These are phyloP conservation scores for Atrichornis clamosus DNA, from an alignment of 2,113 vertebrate genomes.

Conservation along the genomic window DNA sequence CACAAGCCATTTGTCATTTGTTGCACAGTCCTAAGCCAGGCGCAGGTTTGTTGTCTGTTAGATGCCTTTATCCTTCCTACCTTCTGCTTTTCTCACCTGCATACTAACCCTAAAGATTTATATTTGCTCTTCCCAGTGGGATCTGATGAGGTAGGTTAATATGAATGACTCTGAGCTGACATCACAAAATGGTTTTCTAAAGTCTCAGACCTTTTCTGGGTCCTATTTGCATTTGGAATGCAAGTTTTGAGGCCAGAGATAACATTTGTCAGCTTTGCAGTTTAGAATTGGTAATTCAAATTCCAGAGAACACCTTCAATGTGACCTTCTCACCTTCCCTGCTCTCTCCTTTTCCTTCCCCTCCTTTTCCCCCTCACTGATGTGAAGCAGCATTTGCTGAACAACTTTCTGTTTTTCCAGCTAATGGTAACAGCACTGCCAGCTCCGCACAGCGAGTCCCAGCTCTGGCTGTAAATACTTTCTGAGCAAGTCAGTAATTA, in stretches of 20 bases:
- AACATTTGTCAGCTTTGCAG: neutral
- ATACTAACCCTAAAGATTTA: neutral
- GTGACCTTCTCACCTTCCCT: neutral
- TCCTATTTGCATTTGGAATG: conserved; percentile 28
- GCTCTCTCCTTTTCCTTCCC: neutral
- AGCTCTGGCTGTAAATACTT: conserved; percentile 1
- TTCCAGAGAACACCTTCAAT: neutral
- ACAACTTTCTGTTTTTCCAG: neutral
- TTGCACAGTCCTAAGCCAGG: neutral
- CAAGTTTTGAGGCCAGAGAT: neutral
- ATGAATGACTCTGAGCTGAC: neutral
- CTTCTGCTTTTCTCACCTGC: neutral
- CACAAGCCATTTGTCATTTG: neutral
- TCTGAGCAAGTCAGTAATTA: conserved; percentile 32
- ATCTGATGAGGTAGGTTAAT: conserved; percentile 23
- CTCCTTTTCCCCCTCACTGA: neutral
- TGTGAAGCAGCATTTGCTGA: neutral
- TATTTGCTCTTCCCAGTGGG: neutral
- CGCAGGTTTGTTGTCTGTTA: neutral
- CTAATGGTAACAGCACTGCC: neutral
- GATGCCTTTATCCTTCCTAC: neutral
- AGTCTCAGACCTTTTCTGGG: neutral
- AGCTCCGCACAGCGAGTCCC: neutral
- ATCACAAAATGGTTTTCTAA: conserved; percentile 11
- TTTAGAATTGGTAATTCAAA: neutral